Conservation (phyloP, 2,888 invertebrate genomes). For the Macrophya alboannulata region DNA sequence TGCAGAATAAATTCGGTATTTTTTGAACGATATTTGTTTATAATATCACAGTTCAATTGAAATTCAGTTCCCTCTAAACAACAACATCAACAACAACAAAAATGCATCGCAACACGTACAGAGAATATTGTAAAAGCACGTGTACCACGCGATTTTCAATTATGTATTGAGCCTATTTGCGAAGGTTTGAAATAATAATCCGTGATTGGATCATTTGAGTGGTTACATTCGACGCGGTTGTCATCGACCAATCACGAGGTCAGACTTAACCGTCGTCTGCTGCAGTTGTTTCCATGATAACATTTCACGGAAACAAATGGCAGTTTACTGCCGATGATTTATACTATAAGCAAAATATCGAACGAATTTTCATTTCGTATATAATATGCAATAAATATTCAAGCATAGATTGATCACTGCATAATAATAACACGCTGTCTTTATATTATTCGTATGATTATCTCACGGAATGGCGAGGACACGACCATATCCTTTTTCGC, state of each 20-base stretch:
- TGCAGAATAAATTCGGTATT: background rate
- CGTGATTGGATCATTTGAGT: slow-evolving; percentile 15
- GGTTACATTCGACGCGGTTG: slow-evolving; percentile 1
- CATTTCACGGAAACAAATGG: background rate
- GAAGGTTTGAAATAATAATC: slow-evolving; percentile 1
- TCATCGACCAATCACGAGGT: slow-evolving; percentile 8
- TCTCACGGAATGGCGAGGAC: slow-evolving; percentile 26
- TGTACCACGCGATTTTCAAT: background rate
- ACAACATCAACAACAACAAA: too few species aligned
- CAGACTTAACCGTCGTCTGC: background rate
- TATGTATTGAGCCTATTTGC: background rate
- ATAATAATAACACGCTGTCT: background rate
- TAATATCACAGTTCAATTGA: background rate
- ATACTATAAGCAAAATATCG: background rate
- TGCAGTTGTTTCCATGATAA: slow-evolving; percentile 5
- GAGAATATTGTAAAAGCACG: background rate
- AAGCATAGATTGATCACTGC: background rate
- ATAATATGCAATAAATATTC: background rate
- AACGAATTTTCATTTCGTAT: background rate
- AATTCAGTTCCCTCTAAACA: background rate
- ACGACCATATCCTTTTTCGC: background rate
- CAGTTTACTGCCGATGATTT: background rate
- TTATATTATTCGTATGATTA: background rate
- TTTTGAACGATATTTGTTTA: background rate
- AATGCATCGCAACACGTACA: background rate